Evolutionary conservation across 2,888 invertebrate genomes (phyloP).

Genomic region (Azorinus chamasolen): DNA sequence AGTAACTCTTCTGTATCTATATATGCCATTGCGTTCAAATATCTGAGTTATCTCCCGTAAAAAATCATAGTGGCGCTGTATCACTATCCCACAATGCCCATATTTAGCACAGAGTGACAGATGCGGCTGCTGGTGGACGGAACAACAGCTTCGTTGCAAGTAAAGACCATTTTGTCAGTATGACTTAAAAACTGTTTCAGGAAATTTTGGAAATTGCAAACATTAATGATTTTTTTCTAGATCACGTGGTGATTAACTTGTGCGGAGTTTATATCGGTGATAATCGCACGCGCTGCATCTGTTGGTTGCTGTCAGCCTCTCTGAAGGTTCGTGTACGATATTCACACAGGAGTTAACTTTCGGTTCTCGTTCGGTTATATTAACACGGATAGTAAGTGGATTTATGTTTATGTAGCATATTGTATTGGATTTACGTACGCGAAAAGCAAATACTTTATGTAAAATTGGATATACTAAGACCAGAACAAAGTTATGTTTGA

Average conservation of each 20-base stretch:
- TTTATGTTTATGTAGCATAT: too few relatives aligned
- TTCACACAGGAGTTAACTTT: too few relatives aligned
- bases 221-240: too few relatives aligned
- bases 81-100: slow-evolving; percentile 62
- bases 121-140: slow-evolving; percentile 56
- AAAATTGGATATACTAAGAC: too few relatives aligned
- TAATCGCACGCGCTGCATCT: background rate
- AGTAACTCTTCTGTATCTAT: too few relatives aligned
- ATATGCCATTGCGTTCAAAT: background rate
- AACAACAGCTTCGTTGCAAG: background rate
- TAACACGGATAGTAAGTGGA: too few relatives aligned
- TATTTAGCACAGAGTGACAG: slow-evolving; percentile 66
- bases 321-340: background rate
- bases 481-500: too few relatives aligned
- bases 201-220: too few relatives aligned
- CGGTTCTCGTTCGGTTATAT: too few relatives aligned
- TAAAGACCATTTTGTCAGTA: background rate
- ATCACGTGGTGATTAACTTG: background rate
- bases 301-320: slow-evolving; percentile 29
- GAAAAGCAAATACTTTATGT: too few relatives aligned
- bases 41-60: background rate
- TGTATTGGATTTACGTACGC: too few relatives aligned
- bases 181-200: too few relatives aligned
- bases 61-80: slow-evolving; percentile 47
- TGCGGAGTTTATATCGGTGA: slow-evolving; percentile 1